A percentile compares a stretch with the other conserved stretches of the same genome.
These are phyloP conservation scores for Branchipolynoe longqiensis DNA, from an alignment of 2,888 invertebrate genomes.

Conservation along the genomic window DNA sequence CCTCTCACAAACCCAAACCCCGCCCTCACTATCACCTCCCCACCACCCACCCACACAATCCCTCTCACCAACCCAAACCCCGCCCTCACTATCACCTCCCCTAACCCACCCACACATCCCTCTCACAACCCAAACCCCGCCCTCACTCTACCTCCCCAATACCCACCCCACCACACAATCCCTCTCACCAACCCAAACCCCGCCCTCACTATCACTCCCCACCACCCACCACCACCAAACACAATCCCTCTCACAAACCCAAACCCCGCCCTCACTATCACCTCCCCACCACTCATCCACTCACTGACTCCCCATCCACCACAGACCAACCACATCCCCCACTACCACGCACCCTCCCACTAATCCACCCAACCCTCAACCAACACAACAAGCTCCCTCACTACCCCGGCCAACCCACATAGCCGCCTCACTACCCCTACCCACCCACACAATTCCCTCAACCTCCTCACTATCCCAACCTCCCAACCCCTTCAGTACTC, in stretches of 20 bases:
- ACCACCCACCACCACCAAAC: no score
- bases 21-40: no score
- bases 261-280: no score
- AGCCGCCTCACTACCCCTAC: no score
- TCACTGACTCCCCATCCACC: not conserved
- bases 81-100: not conserved
- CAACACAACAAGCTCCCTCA: no score
- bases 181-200: not conserved
- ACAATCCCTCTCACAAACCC: not conserved
- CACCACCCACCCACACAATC: no score
- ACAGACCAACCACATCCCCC: not conserved
- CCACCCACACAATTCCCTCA: not conserved
- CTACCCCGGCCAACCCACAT: no score
- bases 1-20: not conserved
- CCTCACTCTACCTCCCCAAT: not conserved
- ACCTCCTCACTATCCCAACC: not conserved
- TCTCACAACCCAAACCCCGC: no score
- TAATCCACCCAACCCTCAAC: no score
- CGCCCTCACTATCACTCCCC: not conserved
- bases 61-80: not conserved
- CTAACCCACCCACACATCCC: no score
- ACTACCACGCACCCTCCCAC: no score
- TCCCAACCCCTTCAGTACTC: not conserved
- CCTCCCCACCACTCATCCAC: no score
- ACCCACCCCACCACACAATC: not conserved